Evolutionary conservation across 2,888 invertebrate genomes (phyloP).

Genomic region (Lissocephala sabroskyi): DNA sequence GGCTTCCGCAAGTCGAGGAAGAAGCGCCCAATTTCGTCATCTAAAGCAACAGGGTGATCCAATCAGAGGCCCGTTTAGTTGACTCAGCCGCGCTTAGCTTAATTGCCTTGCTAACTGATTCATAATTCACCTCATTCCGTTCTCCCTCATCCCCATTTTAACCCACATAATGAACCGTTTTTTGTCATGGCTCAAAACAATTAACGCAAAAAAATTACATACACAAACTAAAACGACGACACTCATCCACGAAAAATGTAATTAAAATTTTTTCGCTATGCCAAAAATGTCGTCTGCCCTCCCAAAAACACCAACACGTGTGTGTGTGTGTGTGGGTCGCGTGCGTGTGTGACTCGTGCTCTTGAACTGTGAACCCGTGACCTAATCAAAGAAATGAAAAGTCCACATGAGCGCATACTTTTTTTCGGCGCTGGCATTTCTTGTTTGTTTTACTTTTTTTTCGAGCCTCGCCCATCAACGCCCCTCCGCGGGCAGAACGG

Average conservation of each 20-base stretch:
- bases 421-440: not conserved
- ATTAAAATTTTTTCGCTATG: not conserved
- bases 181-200: too few relatives aligned
- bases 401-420: not conserved
- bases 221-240: too few relatives aligned
- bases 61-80: too few relatives aligned
- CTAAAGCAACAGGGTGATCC: too few relatives aligned
- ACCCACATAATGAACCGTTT: not conserved
- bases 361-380: slow-evolving; percentile 21
- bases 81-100: too few relatives aligned
- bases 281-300: too few relatives aligned
- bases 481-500: not conserved
- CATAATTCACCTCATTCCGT: too few relatives aligned
- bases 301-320: too few relatives aligned
- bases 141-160: too few relatives aligned
- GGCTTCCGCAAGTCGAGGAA: too few relatives aligned
- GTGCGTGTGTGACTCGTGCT: not conserved
- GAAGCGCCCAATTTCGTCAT: too few relatives aligned
- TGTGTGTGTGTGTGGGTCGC: not conserved
- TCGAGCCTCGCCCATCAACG: slow-evolving; percentile 4
- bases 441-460: not conserved
- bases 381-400: slow-evolving; percentile 23
- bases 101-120: too few relatives aligned
- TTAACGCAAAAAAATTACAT: not conserved
- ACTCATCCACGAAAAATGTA: not conserved